phyloP scores from a whole-genome alignment of 2,113 vertebrate genomes.

The Actinemys pallida region DNA sequence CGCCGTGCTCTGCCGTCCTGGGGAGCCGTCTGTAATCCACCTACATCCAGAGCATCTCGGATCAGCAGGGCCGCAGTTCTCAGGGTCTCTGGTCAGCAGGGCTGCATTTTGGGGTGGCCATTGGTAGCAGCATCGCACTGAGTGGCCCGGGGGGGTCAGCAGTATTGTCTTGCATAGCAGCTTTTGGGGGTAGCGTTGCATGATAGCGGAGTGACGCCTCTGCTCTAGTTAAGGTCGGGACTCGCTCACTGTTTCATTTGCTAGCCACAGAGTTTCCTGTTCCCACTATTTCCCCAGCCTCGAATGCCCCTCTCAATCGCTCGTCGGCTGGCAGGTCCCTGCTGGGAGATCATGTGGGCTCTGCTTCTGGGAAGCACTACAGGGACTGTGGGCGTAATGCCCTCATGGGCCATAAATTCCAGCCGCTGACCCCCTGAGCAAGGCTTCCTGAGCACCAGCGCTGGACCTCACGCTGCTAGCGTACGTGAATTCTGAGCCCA shows the following conservation, averaged over 20 bases:
- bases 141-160: too few species aligned
- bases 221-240: background rate
- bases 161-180: too few species aligned
- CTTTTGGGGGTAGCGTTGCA: too few species aligned
- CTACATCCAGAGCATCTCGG: background rate
- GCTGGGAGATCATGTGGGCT: too few species aligned
- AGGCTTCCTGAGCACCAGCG: background rate
- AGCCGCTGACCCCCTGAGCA: too few species aligned
- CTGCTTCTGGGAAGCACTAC: background rate
- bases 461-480: too few species aligned
- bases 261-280: background rate
- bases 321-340: background rate
- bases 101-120: background rate
- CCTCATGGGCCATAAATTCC: background rate
- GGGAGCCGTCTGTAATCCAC: background rate
- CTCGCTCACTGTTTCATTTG: background rate
- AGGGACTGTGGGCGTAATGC: too few species aligned
- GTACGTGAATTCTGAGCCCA: background rate
- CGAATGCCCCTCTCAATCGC: too few species aligned
- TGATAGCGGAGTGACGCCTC: background rate
- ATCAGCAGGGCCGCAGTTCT: background rate
- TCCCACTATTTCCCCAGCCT: background rate
- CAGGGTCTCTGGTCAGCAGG: background rate
- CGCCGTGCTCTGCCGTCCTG: accelerated
- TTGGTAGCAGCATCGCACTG: background rate